These are phyloP conservation scores for Leptinotarsa lineolata DNA, from an alignment of 1,140 invertebrate species.

Conservation along the genomic window DNA sequence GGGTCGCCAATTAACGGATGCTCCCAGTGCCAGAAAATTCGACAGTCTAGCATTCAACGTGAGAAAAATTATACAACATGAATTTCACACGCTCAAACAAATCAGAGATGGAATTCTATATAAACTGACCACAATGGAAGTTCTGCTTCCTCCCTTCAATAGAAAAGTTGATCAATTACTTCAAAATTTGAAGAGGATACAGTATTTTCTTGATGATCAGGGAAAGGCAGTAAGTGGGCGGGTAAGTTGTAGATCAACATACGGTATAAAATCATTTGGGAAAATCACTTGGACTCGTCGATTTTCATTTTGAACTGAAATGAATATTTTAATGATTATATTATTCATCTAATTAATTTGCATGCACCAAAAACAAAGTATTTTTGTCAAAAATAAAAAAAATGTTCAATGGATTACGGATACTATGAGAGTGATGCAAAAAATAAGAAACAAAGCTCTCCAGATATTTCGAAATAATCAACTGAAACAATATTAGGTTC, in stretches of 20 bases:
- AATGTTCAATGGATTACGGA: too few relatives aligned
- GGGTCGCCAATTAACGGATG: conserved; percentile 70
- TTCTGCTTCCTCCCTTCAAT: conserved; percentile 70
- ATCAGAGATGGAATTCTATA: conserved; percentile 72
- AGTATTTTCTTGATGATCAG: conserved; percentile 75
- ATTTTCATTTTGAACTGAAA: too few relatives aligned
- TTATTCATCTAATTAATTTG: too few relatives aligned
- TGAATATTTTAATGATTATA: too few relatives aligned
- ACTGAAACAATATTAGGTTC: too few relatives aligned
- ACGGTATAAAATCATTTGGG: too few relatives aligned
- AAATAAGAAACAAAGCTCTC: too few relatives aligned
- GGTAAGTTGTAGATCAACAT: conserved; percentile 26
- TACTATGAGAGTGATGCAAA: too few relatives aligned
- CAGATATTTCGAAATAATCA: too few relatives aligned
- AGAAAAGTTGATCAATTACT: conserved; percentile 73
- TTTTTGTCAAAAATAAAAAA: too few relatives aligned
- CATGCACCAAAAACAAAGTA: too few relatives aligned
- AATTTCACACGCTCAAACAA: conserved; percentile 71
- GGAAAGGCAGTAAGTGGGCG: conserved; percentile 52
- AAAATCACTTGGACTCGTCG: too few relatives aligned
- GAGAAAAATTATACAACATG: conserved; percentile 64
- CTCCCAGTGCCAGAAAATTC: conserved; percentile 67
- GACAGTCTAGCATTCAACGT: conserved; percentile 68
- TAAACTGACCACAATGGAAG: conserved; percentile 73
- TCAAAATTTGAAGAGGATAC: conserved; percentile 69